These are phyloP conservation scores for Callocephalon fimbriatum DNA, from an alignment of 2,113 vertebrate genomes.

Conservation along the genomic window DNA sequence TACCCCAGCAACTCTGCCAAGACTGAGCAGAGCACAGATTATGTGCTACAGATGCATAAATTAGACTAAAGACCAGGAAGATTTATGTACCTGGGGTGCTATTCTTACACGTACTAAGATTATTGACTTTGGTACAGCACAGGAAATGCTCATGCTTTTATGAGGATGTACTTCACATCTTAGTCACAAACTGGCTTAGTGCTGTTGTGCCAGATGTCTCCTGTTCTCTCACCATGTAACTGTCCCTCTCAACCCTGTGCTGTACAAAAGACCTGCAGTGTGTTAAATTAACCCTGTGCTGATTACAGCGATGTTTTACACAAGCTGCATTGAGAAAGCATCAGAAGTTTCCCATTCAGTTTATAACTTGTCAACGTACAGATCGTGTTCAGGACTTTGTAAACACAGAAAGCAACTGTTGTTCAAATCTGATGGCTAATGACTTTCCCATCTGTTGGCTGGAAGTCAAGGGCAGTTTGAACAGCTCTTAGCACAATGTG, in stretches of 20 bases:
- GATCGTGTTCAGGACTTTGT: background rate
- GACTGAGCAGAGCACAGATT: background rate
- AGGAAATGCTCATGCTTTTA: background rate
- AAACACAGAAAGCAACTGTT: constrained; percentile 51
- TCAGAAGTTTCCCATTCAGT: background rate
- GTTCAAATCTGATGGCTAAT: constrained; percentile 26
- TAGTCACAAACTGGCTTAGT: background rate
- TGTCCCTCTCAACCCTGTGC: background rate
- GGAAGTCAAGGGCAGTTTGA: constrained; percentile 33
- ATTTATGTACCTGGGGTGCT: background rate
- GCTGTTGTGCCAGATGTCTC: background rate
- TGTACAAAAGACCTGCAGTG: background rate
- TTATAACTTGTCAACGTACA: background rate
- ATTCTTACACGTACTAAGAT: background rate
- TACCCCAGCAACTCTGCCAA: background rate
- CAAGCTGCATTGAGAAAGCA: background rate
- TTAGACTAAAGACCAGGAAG: background rate
- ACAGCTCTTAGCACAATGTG: background rate
- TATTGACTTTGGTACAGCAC: background rate
- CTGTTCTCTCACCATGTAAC: background rate
- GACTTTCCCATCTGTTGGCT: constrained; percentile 66
- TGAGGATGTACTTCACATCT: background rate
- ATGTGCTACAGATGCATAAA: background rate
- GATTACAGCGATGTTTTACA: background rate
- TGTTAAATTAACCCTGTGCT: background rate